Conservation (phyloP, 2,113 vertebrate species). For the Calyptomena viridis region DNA sequence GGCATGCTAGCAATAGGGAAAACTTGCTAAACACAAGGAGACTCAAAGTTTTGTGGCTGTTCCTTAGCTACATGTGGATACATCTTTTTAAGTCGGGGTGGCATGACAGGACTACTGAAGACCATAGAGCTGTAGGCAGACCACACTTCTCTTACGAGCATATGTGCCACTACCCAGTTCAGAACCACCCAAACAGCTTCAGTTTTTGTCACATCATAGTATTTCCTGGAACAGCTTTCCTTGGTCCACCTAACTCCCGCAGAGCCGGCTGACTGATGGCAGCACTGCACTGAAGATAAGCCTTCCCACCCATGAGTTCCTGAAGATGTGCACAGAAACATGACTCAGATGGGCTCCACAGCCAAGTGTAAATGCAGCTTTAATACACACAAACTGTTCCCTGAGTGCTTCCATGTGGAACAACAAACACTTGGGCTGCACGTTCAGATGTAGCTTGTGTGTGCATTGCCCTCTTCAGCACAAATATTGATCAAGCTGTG, state of each 20-base stretch:
- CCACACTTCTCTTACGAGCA: rapidly evolving
- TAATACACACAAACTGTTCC: rapidly evolving
- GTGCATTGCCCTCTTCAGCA: background rate
- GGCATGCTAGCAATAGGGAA: too few relatives aligned
- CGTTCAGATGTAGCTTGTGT: rapidly evolving
- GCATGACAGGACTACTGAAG: background rate
- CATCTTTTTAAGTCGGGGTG: background rate
- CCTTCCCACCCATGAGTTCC: rapidly evolving
- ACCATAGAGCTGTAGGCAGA: background rate
- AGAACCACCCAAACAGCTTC: background rate
- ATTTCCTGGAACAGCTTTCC: background rate
- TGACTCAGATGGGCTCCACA: rapidly evolving
- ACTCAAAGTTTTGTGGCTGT: background rate
- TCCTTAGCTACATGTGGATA: rapidly evolving
- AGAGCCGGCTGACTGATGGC: background rate
- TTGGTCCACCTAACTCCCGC: background rate
- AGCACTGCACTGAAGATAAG: background rate
- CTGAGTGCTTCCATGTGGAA: rapidly evolving
- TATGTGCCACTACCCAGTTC: rapidly evolving
- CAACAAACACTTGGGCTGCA: rapidly evolving
- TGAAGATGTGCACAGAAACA: rapidly evolving
- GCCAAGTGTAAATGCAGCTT: rapidly evolving
- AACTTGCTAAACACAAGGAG: background rate
- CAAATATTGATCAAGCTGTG: rapidly evolving
- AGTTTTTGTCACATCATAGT: rapidly evolving